Conservation (phyloP, 2,888 invertebrate genomes). For the Trileptium ribeirensis region DNA sequence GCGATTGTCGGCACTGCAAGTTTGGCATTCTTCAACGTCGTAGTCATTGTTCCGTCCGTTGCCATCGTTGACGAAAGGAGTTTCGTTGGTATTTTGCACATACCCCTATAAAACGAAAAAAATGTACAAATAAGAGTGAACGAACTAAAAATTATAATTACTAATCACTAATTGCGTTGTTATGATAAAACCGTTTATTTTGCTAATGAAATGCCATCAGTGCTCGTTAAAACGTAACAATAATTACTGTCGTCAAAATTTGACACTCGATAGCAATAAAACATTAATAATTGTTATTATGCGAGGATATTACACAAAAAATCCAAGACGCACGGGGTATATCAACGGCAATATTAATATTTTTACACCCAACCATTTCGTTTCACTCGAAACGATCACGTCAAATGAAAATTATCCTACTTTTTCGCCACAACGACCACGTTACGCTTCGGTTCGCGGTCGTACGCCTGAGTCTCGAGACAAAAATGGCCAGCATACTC, state of each 20-base stretch:
- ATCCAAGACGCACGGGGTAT: no score
- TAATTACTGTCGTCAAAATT: no score
- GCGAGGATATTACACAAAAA: no score
- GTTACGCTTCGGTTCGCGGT: conserved; percentile 88
- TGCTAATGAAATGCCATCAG: no score
- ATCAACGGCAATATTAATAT: no score
- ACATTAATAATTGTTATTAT: no score
- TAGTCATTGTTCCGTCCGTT: not conserved
- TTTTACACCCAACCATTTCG: not conserved
- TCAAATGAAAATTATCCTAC: conserved; percentile 39
- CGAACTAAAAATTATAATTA: not conserved
- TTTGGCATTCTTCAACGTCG: not conserved
- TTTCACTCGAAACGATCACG: not conserved
- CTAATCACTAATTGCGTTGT: no score
- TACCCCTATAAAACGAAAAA: not conserved
- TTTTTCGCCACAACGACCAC: conserved; percentile 58
- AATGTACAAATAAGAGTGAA: not conserved
- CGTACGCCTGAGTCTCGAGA: conserved; percentile 84
- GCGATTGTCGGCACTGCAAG: not conserved
- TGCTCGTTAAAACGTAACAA: no score
- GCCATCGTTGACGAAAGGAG: not conserved
- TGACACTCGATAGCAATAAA: no score
- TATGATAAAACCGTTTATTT: no score
- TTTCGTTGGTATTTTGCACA: not conserved
- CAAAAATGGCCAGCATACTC: conserved; percentile 91